These are phyloP conservation scores for Tetrax tetrax DNA, from an alignment of 2,113 vertebrate genomes.

Conservation along the genomic window DNA sequence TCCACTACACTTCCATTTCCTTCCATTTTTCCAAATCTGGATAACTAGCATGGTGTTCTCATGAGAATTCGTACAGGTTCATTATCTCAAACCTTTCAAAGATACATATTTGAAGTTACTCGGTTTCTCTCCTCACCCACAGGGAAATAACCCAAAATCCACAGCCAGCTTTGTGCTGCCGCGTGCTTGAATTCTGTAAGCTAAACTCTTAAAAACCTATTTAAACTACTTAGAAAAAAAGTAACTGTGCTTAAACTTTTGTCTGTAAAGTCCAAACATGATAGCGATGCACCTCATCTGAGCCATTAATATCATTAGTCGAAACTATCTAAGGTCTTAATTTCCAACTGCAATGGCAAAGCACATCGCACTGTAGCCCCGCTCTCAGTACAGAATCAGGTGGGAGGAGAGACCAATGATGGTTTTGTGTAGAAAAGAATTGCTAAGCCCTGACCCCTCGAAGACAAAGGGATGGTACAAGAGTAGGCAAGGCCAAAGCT, in stretches of 20 bases:
- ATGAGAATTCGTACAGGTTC: slow-evolving; percentile 29
- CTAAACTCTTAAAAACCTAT: neutral
- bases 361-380: neutral
- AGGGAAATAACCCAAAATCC: neutral
- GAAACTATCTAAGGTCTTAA: neutral
- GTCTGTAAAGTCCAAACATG: neutral
- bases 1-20: slow-evolving; percentile 2
- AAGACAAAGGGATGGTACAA: neutral
- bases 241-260: neutral
- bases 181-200: neutral
- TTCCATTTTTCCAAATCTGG: slow-evolving; percentile 27
- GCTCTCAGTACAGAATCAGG: neutral
- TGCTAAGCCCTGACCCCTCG: neutral
- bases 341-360: neutral
- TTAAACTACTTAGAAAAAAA: neutral
- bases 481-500: slow-evolving; percentile 25
- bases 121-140: neutral
- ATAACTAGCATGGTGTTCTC: slow-evolving; percentile 42
- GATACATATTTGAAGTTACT: slow-evolving; percentile 33
- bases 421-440: neutral
- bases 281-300: neutral
- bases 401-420: neutral
- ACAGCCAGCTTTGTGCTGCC: neutral
- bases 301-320: neutral
- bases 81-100: slow-evolving; percentile 48